Conservation (phyloP, 2,888 invertebrate species). For the Exocentrus adspersus region DNA sequence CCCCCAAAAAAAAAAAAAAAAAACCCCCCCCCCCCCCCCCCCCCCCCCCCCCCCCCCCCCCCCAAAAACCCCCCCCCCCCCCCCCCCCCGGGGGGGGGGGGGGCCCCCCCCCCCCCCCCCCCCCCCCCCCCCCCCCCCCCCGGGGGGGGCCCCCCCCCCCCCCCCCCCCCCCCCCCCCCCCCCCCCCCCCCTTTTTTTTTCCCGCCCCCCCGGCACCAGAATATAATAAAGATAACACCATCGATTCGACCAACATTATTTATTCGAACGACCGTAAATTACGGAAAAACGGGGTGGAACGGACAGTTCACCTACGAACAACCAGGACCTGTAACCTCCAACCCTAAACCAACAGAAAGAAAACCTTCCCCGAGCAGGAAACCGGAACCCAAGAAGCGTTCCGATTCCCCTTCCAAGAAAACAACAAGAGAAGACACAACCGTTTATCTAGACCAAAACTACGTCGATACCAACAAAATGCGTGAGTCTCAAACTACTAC, state of each 20-base stretch:
- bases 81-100: too few relatives aligned
- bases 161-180: too few relatives aligned
- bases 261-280: conserved; percentile 59
- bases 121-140: too few relatives aligned
- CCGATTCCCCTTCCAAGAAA: conserved; percentile 11
- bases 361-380: conserved; percentile 18
- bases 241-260: conserved; percentile 59
- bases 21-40: too few relatives aligned
- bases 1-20: too few relatives aligned
- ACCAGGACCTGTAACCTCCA: conserved; percentile 34
- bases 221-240: conserved; percentile 65
- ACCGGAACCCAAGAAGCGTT: neutral
- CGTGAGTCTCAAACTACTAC: conserved; percentile 50
- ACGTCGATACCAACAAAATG: conserved; percentile 51
- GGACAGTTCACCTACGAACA: conserved; percentile 57
- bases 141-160: too few relatives aligned
- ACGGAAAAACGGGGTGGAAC: conserved; percentile 61
- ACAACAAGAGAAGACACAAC: conserved; percentile 27
- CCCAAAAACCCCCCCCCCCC: too few relatives aligned
- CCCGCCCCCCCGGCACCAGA: too few relatives aligned
- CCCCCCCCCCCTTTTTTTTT: too few relatives aligned
- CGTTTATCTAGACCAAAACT: conserved; percentile 51
- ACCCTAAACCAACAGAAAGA: conserved; percentile 25
- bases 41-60: too few relatives aligned
- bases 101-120: too few relatives aligned